phyloP scores from a whole-genome alignment of 1,140 invertebrate species.

The Mycetomoellerius zeteki region DNA sequence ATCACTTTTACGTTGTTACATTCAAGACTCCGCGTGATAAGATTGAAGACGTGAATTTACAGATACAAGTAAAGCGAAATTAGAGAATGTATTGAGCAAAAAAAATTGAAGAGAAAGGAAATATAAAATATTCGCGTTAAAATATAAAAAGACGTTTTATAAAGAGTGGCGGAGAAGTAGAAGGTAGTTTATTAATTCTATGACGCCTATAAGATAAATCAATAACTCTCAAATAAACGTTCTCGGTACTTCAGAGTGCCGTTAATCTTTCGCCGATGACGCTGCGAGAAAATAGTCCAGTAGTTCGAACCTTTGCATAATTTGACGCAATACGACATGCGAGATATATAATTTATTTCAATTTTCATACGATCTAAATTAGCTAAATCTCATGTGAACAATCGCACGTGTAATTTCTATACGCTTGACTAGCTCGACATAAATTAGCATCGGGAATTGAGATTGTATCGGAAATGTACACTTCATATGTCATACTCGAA shows the following conservation, averaged over 20 bases:
- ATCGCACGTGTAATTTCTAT: slow-evolving; percentile 18
- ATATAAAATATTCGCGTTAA: neutral
- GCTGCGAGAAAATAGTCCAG: slow-evolving; percentile 2
- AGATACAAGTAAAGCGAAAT: neutral
- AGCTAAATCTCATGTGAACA: neutral
- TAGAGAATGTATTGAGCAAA: neutral
- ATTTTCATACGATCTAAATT: slow-evolving; percentile 13
- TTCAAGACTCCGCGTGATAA: neutral
- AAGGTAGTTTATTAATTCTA: slow-evolving; percentile 46
- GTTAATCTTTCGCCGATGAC: slow-evolving; percentile 26
- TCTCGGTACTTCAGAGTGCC: neutral
- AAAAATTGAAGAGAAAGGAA: neutral
- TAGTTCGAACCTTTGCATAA: neutral
- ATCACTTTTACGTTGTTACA: slow-evolving; percentile 15
- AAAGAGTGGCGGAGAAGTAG: neutral
- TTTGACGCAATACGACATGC: neutral
- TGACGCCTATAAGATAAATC: slow-evolving; percentile 22
- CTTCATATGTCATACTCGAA: neutral
- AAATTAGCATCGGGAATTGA: slow-evolving; percentile 36
- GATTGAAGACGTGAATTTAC: neutral
- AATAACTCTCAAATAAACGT: slow-evolving; percentile 2
- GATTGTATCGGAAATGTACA: slow-evolving; percentile 22
- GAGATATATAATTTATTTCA: neutral
- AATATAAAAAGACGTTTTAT: neutral
- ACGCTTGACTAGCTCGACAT: neutral